Percentiles rank a stretch among this genome's conserved stretches.
Evolutionary conservation across 2,113 vertebrate species (phyloP).

Genomic region (Brevimyrus niger): DNA sequence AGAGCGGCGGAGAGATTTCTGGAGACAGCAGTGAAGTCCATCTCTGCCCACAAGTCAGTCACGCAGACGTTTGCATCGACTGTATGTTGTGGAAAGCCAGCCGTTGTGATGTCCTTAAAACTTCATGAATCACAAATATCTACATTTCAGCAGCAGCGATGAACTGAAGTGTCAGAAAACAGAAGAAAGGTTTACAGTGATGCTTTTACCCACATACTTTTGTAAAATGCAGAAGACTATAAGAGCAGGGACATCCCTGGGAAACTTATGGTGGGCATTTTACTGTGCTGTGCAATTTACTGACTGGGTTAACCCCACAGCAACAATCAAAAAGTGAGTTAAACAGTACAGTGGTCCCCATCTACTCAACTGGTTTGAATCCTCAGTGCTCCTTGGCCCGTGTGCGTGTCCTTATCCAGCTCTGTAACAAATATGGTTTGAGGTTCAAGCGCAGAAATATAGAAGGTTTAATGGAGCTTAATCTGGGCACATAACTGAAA

Average conservation of each 20-base stretch:
- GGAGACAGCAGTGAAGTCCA: not conserved
- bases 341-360: not conserved
- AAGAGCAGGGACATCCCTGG: not conserved
- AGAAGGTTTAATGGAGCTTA: not conserved
- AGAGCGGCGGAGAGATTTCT: not conserved
- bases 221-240: not conserved
- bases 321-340: not conserved
- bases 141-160: not conserved
- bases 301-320: not conserved
- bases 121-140: not conserved
- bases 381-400: not conserved
- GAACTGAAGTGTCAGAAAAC: not conserved
- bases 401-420: not conserved
- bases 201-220: not conserved
- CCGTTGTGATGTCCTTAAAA: not conserved
- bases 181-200: not conserved
- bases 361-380: not conserved
- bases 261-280: not conserved
- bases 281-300: not conserved
- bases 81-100: not conserved
- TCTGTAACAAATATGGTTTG: not conserved
- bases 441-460: not conserved
- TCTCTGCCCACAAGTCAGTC: not conserved
- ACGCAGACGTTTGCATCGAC: not conserved
- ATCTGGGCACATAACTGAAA: not conserved